A percentile compares a stretch with the other conserved stretches of the same genome.
These are phyloP conservation scores for Drosophila ogumai DNA, from an alignment of 1,140 invertebrate species.

Conservation along the genomic window DNA sequence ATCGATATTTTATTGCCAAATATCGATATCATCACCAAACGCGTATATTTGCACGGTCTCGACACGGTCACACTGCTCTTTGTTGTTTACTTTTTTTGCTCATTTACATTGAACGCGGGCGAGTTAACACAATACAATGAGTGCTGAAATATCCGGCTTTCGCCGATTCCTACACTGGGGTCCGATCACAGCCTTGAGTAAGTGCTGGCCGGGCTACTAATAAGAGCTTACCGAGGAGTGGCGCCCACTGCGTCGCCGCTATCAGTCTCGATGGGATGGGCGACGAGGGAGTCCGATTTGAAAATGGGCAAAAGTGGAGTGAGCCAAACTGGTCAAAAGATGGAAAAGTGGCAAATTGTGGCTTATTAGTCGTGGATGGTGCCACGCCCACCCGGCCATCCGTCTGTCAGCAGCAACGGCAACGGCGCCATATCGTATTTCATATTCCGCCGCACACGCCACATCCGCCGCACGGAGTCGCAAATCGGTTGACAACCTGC, in stretches of 20 bases:
- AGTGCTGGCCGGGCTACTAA: constrained; percentile 60
- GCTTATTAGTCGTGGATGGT: constrained; percentile 6
- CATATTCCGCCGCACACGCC: constrained; percentile 28
- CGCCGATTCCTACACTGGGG: constrained; percentile 91
- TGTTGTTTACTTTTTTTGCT: constrained; percentile 38
- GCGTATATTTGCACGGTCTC: background rate
- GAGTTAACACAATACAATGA: constrained; percentile 54
- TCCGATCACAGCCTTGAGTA: constrained; percentile 91
- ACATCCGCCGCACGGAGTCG: constrained; percentile 12
- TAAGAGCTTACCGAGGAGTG: background rate
- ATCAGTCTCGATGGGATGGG: constrained; percentile 4
- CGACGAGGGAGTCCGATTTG: constrained; percentile 6
- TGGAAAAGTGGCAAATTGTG: constrained; percentile 33
- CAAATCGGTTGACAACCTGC: constrained; percentile 33
- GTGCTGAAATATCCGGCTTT: constrained; percentile 84
- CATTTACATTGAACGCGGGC: constrained; percentile 46
- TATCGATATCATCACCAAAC: background rate
- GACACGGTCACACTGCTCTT: constrained; percentile 1
- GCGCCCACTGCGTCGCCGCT: background rate
- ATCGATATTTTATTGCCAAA: background rate
- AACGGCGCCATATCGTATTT: constrained; percentile 54
- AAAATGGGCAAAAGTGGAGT: constrained; percentile 13
- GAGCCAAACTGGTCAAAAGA: constrained; percentile 15
- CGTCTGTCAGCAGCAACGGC: constrained; percentile 32
- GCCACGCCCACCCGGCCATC: constrained; percentile 16